These are phyloP conservation scores for Promerops cafer DNA, from an alignment of 2,113 vertebrate genomes.

Conservation along the genomic window DNA sequence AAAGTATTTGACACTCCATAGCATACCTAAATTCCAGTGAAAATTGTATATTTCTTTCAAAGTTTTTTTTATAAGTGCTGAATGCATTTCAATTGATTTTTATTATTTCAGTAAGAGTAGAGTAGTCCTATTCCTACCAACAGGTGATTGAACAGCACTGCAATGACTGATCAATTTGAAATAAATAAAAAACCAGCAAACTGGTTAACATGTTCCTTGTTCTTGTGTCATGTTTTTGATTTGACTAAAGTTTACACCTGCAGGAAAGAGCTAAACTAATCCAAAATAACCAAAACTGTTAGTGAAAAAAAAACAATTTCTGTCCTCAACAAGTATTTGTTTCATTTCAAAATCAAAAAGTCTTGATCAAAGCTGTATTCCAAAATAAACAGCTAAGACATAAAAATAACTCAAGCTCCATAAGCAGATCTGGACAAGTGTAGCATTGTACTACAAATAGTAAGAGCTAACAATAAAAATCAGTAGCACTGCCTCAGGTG, in stretches of 20 bases:
- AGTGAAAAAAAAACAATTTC: not conserved
- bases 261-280: not conserved
- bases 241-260: not conserved
- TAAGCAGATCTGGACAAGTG: not conserved
- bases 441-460: not conserved
- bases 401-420: not conserved
- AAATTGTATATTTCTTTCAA: fast-evolving
- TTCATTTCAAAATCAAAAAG: not conserved
- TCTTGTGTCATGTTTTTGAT: not conserved
- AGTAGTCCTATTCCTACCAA: not conserved
- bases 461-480: not conserved
- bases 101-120: not conserved
- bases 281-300: not conserved
- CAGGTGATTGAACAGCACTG: not conserved
- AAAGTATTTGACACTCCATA: not conserved
- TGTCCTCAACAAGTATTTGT: not conserved
- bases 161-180: not conserved
- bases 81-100: not conserved
- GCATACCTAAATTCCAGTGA: not conserved
- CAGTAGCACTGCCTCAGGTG: not conserved
- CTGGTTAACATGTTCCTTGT: not conserved
- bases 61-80: not conserved
- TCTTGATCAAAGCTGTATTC: not conserved
- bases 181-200: not conserved
- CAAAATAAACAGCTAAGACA: not conserved